phyloP scores from a whole-genome alignment of 2,888 invertebrate species.

The Cecidostiba fungosa region DNA sequence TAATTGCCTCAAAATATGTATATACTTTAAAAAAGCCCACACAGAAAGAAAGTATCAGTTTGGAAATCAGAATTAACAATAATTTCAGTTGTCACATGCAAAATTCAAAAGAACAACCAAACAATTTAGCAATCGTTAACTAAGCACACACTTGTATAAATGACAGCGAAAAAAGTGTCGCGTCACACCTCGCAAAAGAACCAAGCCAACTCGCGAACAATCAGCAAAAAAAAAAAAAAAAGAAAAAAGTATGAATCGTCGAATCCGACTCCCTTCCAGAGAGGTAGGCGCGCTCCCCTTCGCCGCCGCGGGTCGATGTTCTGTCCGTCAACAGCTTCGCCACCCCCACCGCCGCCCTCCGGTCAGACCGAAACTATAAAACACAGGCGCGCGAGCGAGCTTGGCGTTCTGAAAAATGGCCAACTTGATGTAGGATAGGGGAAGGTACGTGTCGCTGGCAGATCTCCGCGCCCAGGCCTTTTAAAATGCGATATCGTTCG shows the following conservation, averaged over 20 bases:
- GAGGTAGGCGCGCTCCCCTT: neutral
- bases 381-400: conserved; percentile 69
- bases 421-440: conserved; percentile 62
- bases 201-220: neutral
- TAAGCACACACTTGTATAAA: neutral
- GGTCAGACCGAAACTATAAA: conserved; percentile 77
- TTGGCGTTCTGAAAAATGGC: conserved; percentile 56
- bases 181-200: neutral
- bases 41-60: no score
- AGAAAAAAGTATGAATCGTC: no score
- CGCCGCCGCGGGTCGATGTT: conserved; percentile 74
- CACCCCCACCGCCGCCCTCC: conserved; percentile 68
- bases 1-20: no score
- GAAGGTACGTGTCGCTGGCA: neutral
- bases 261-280: neutral
- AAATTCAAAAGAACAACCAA: neutral
- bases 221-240: neutral
- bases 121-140: neutral
- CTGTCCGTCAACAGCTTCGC: conserved; percentile 77
- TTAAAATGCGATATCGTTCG: neutral
- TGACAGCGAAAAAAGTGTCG: neutral
- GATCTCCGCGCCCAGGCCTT: neutral
- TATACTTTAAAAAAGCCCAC: no score
- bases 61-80: no score
- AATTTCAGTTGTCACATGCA: no score